Evolutionary conservation across 2,888 invertebrate genomes (phyloP).

Genomic region (Tetranychus piercei): DNA sequence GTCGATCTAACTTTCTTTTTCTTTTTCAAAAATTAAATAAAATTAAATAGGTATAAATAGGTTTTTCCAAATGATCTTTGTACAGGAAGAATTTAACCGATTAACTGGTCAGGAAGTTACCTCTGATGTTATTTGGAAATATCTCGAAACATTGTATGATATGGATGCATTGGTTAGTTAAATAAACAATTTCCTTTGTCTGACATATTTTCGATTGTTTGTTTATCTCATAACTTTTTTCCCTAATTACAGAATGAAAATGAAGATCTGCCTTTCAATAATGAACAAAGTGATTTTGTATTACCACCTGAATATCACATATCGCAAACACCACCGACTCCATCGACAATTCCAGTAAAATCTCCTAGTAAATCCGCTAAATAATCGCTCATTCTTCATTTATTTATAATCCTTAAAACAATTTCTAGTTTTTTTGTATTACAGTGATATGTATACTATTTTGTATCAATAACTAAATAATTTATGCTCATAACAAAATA

Average conservation of each 20-base stretch:
- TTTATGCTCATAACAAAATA: no score
- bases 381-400: neutral
- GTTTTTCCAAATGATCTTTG: constrained; percentile 16
- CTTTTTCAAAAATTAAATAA: no score
- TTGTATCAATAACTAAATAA: no score
- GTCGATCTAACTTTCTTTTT: neutral
- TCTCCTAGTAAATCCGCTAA: neutral
- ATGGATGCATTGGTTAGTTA: constrained; percentile 15
- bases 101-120: constrained; percentile 13
- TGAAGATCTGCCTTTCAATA: neutral
- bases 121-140: constrained; percentile 13
- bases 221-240: neutral
- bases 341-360: neutral
- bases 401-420: no score
- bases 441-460: no score
- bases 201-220: neutral
- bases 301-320: constrained; percentile 32
- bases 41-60: constrained; percentile 15
- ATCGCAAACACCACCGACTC: neutral
- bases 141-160: constrained; percentile 15
- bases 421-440: no score
- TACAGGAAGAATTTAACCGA: constrained; percentile 10
- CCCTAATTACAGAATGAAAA: neutral
- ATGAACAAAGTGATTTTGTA: constrained; percentile 38
- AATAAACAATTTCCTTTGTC: neutral